These are phyloP conservation scores for Elephantulus edwardii DNA, from an alignment of 2,113 vertebrate species.

Conservation along the genomic window DNA sequence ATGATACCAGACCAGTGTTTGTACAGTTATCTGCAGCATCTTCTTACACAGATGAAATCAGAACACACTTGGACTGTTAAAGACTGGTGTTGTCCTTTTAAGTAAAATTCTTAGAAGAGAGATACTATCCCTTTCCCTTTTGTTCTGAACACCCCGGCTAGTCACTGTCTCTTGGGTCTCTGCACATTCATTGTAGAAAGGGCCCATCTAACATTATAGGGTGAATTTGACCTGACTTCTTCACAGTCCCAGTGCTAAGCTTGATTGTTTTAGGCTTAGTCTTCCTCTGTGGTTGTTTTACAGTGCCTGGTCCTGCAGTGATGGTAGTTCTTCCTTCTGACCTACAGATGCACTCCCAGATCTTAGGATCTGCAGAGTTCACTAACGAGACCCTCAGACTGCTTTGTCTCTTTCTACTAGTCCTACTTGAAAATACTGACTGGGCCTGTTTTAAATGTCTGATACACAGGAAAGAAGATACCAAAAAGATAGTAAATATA, in stretches of 20 bases:
- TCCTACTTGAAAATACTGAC: not conserved
- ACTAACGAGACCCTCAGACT: not conserved
- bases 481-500: not conserved
- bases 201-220: not conserved
- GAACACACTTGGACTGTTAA: not conserved
- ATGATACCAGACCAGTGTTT: not conserved
- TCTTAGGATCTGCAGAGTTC: not conserved
- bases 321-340: not conserved
- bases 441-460: slow-evolving; percentile 14
- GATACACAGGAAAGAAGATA: not conserved
- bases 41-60: not conserved
- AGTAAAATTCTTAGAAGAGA: slow-evolving; percentile 7
- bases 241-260: not conserved
- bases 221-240: not conserved
- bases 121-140: not conserved
- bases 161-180: not conserved
- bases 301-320: not conserved
- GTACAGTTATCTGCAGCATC: not conserved
- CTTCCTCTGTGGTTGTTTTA: not conserved
- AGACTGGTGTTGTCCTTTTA: not conserved
- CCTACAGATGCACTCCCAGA: not conserved
- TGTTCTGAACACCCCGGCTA: not conserved
- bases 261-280: not conserved
- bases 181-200: not conserved
- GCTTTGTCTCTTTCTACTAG: not conserved